phyloP scores from a whole-genome alignment of 2,888 invertebrate species.

The Resseliella maxima region DNA sequence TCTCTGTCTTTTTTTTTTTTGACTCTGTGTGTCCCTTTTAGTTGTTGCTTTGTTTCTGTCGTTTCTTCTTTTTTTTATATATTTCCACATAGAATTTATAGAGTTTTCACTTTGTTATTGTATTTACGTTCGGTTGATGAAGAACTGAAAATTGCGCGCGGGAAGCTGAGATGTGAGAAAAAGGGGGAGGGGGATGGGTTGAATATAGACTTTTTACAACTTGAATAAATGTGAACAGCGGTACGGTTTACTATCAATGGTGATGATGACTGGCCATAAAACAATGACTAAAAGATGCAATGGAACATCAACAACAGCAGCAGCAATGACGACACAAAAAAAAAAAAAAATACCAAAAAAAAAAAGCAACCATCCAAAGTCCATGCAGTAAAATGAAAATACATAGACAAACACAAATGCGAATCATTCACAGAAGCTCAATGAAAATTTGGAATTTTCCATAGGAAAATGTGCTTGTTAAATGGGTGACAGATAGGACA shows the following conservation, averaged over 20 bases:
- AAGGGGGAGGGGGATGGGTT: background rate
- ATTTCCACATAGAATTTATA: background rate
- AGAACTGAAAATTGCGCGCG: background rate
- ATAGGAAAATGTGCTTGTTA: conserved; percentile 36
- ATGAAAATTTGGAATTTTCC: background rate
- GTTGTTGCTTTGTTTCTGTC: background rate
- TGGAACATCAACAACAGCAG: conserved; percentile 12
- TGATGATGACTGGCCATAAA: conserved; percentile 48
- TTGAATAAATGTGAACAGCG: conserved; percentile 34
- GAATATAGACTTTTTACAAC: conserved; percentile 35
- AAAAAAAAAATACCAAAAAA: background rate
- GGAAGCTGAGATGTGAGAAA: background rate
- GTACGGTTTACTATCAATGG: conserved; percentile 39
- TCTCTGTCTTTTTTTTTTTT: background rate
- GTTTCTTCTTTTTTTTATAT: background rate
- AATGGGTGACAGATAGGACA: background rate
- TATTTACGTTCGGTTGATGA: background rate
- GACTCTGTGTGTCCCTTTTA: too few relatives aligned
- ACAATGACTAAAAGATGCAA: conserved; percentile 24
- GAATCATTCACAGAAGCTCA: background rate
- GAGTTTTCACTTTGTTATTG: conserved; percentile 15
- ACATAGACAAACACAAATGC: background rate
- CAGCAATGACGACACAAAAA: background rate
- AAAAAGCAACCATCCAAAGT: background rate
- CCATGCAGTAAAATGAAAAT: background rate